A percentile compares a stretch with the other conserved stretches of the same genome.
Conservation (phyloP, 2,113 vertebrate genomes). For the Mirza zaza region DNA sequence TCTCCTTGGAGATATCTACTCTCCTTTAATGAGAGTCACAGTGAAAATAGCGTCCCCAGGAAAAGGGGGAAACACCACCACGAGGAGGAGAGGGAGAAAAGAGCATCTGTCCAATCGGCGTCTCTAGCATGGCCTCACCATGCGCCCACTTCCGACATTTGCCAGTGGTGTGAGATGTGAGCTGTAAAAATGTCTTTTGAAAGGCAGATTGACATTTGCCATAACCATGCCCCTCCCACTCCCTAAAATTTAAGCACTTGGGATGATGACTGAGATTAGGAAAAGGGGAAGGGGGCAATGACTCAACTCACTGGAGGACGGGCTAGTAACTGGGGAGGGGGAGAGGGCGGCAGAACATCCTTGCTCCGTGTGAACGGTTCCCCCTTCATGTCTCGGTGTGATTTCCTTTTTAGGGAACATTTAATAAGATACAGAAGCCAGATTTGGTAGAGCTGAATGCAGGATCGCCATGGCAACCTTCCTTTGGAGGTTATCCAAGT, state of each 20-base stretch:
- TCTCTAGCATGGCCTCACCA: constrained; percentile 79
- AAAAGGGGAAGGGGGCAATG: not conserved
- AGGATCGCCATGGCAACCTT: constrained; percentile 87
- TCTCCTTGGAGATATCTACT: constrained; percentile 72
- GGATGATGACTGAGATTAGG: not conserved
- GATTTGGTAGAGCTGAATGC: constrained; percentile 64
- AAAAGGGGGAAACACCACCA: not conserved
- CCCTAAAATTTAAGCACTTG: constrained; percentile 45
- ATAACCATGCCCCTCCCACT: not conserved
- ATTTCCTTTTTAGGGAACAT: constrained; percentile 77
- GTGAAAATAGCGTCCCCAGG: constrained; percentile 68
- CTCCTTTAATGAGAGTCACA: constrained; percentile 75
- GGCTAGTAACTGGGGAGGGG: not conserved
- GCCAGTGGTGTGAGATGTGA: constrained; percentile 68
- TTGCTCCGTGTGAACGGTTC: not conserved
- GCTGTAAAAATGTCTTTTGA: constrained; percentile 69
- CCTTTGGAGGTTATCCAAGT: constrained; percentile 83
- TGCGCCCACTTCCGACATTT: constrained; percentile 73
- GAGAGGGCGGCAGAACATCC: not conserved
- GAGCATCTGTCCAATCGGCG: constrained; percentile 78
- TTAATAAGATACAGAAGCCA: constrained; percentile 84
- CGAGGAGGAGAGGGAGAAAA: not conserved
- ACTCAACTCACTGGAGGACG: not conserved
- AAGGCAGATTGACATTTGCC: constrained; percentile 79
- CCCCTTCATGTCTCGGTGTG: not conserved